A percentile compares a stretch with the other conserved stretches of the same genome.
phyloP scores from a whole-genome alignment of 2,113 vertebrate genomes.

The Dermatemys mawii region DNA sequence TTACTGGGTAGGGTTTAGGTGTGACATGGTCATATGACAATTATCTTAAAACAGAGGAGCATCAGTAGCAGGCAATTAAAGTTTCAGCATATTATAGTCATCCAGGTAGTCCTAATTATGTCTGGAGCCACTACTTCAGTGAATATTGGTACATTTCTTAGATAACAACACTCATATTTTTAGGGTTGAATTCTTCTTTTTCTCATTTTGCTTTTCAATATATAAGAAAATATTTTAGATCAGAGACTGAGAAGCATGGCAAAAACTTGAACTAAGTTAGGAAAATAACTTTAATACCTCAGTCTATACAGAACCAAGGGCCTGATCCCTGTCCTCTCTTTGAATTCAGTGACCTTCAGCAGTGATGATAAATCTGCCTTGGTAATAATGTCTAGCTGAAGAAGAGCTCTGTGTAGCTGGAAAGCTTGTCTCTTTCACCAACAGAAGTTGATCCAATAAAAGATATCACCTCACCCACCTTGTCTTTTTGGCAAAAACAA shows the following conservation, averaged over 20 bases:
- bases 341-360: background rate
- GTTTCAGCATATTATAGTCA: background rate
- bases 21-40: background rate
- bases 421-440: background rate
- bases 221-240: background rate
- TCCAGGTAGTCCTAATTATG: background rate
- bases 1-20: background rate
- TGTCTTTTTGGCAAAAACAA: background rate
- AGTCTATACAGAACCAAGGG: background rate
- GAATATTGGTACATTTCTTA: background rate
- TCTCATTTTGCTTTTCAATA: background rate
- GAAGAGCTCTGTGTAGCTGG: background rate
- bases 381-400: background rate
- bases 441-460: background rate
- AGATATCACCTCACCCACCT: background rate
- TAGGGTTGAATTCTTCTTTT: background rate
- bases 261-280: background rate
- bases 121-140: background rate
- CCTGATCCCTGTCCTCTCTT: background rate
- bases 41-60: background rate
- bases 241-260: background rate
- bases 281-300: background rate
- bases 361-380: background rate
- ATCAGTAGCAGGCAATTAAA: background rate
- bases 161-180: fast-evolving